phyloP scores from a whole-genome alignment of 2,888 invertebrate species.

The Plagiodera versicolora region DNA sequence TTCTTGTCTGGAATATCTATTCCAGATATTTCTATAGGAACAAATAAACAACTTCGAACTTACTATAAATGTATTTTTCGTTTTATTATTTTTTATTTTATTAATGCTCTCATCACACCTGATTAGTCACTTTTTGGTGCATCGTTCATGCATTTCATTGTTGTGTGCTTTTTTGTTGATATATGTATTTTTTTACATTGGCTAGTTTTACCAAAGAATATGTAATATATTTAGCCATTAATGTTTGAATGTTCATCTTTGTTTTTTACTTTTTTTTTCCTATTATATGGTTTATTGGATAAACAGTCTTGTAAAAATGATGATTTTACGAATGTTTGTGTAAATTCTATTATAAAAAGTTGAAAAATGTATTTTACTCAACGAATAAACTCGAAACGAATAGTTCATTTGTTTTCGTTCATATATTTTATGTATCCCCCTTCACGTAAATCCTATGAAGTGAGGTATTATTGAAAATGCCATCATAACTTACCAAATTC shows the following conservation, averaged over 20 bases:
- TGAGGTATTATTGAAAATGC: too few relatives aligned
- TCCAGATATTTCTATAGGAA: slow-evolving; percentile 24
- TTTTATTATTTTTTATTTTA: slow-evolving; percentile 29
- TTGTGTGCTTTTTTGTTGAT: slow-evolving; percentile 44
- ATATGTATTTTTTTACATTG: slow-evolving; percentile 45
- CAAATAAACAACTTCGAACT: slow-evolving; percentile 28
- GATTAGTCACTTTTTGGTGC: slow-evolving; percentile 36
- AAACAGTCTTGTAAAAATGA: slow-evolving; percentile 48
- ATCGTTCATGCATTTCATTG: slow-evolving; percentile 39
- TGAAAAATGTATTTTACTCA: slow-evolving; percentile 55
- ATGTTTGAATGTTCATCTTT: slow-evolving; percentile 34
- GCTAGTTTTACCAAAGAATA: slow-evolving; percentile 57
- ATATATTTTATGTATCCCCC: too few relatives aligned
- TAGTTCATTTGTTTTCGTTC: background rate
- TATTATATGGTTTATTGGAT: slow-evolving; percentile 36
- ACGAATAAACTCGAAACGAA: slow-evolving; percentile 42
- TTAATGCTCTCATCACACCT: slow-evolving; percentile 28
- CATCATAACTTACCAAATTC: too few relatives aligned
- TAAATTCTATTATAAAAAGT: slow-evolving; percentile 53
- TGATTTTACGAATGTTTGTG: slow-evolving; percentile 52
- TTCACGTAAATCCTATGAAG: too few relatives aligned
- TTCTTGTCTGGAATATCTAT: slow-evolving; percentile 30
- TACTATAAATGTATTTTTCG: slow-evolving; percentile 30
- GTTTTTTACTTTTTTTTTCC: slow-evolving; percentile 39
- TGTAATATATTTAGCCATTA: slow-evolving; percentile 49